These are phyloP conservation scores for Chymomyza procnemis DNA, from an alignment of 2,888 invertebrate species.

Conservation along the genomic window DNA sequence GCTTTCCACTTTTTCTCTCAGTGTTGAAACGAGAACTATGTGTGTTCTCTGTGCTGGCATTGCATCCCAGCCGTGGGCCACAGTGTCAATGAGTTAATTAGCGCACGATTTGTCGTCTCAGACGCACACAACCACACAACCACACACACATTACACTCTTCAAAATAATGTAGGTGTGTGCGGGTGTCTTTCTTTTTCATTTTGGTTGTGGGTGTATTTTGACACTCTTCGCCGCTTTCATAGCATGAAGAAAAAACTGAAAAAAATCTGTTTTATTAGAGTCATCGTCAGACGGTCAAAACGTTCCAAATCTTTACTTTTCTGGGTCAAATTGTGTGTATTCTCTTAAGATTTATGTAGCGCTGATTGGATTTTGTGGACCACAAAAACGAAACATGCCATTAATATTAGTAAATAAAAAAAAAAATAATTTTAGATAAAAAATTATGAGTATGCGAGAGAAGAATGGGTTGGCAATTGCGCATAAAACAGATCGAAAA, in stretches of 20 bases:
- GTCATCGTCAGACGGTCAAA: conserved; percentile 30
- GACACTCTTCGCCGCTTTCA: conserved; percentile 21
- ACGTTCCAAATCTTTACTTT: conserved; percentile 22
- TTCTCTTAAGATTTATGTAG: conserved; percentile 55
- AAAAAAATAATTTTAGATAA: not conserved
- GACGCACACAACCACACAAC: conserved; percentile 10
- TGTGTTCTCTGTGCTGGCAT: conserved; percentile 1
- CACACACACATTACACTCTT: conserved; percentile 4
- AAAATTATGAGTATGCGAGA: not conserved
- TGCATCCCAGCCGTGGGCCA: conserved; percentile 38
- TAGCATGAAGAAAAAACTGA: not conserved
- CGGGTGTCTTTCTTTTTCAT: conserved; percentile 11
- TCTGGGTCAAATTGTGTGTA: conserved; percentile 54
- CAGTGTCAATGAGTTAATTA: conserved; percentile 73
- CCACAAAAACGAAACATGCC: conserved; percentile 49
- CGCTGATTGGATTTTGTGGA: conserved; percentile 62
- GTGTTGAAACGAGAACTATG: not conserved
- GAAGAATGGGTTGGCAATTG: not conserved
- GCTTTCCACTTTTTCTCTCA: not conserved
- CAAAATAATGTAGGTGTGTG: not conserved
- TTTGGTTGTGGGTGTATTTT: conserved; percentile 26
- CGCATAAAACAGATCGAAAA: not conserved
- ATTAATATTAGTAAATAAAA: conserved; percentile 38
- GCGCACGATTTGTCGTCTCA: conserved; percentile 62
- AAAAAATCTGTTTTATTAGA: conserved; percentile 58